phyloP scores from a whole-genome alignment of 2,888 invertebrate species.

The Ctena decussata region DNA sequence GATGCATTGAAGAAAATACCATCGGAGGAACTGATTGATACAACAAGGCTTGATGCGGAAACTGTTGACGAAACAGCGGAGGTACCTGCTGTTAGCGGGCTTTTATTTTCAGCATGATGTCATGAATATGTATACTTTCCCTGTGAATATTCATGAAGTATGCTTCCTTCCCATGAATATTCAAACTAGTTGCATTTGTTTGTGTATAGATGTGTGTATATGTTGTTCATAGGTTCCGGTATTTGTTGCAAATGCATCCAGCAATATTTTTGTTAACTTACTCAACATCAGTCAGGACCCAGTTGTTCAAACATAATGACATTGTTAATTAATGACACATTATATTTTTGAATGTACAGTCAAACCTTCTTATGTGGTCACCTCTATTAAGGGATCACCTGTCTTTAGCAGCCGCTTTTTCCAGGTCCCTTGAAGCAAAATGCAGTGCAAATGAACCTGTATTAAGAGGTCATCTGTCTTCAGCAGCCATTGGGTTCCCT shows the following conservation, averaged over 20 bases:
- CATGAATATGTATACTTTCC: slow-evolving; percentile 18
- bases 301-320: too few relatives aligned
- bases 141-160: slow-evolving; percentile 7
- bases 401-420: too few relatives aligned
- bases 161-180: neutral
- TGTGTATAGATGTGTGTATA: neutral
- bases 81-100: slow-evolving; percentile 38
- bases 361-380: too few relatives aligned
- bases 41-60: slow-evolving; percentile 13
- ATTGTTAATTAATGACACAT: too few relatives aligned
- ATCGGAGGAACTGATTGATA: slow-evolving; percentile 60
- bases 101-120: slow-evolving; percentile 47
- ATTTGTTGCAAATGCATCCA: neutral
- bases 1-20: slow-evolving; percentile 80
- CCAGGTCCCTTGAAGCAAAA: too few relatives aligned
- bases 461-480: too few relatives aligned
- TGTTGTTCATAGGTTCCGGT: neutral
- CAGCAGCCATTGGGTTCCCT: too few relatives aligned
- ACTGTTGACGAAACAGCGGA: slow-evolving; percentile 36
- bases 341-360: too few relatives aligned
- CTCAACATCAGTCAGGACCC: too few relatives aligned
- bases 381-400: too few relatives aligned
- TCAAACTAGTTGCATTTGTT: slow-evolving; percentile 1
- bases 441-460: too few relatives aligned
- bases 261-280: neutral